These are phyloP conservation scores for Teleogryllus occipitalis DNA, from an alignment of 1,140 invertebrate species.

Conservation along the genomic window DNA sequence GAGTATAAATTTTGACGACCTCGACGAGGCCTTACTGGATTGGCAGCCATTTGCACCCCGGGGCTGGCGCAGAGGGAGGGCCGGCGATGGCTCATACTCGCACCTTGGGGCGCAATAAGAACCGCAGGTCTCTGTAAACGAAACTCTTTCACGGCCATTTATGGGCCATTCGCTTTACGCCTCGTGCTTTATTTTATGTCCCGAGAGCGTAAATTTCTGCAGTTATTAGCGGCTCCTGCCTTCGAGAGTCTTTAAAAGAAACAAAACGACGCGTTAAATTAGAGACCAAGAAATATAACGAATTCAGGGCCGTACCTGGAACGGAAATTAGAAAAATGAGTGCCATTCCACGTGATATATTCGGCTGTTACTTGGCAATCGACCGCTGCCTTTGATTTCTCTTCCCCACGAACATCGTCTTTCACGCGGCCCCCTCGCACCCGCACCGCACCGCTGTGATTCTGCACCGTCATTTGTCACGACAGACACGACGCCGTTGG, in stretches of 20 bases:
- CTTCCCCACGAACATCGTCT: background rate
- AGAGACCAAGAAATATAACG: background rate
- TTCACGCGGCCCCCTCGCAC: background rate
- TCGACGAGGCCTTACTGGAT: background rate
- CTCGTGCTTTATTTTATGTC: background rate
- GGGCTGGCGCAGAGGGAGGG: background rate
- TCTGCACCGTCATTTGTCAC: background rate
- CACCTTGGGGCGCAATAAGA: background rate
- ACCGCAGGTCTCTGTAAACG: background rate
- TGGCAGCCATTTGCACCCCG: background rate
- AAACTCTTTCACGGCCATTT: background rate
- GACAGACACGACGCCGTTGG: background rate
- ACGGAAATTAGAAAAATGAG: background rate
- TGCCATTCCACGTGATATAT: background rate
- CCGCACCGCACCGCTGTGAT: background rate
- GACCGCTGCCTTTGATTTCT: background rate
- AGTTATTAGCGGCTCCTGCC: background rate
- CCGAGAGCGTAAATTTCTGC: background rate
- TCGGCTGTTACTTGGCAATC: background rate
- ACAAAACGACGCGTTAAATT: background rate
- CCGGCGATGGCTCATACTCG: background rate
- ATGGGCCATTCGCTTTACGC: background rate
- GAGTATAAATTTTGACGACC: background rate
- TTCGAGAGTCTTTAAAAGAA: background rate
- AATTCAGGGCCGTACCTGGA: background rate